A percentile compares a stretch with the other conserved stretches of the same genome.
Evolutionary conservation across 2,797 vertebrate species (phyloP).

Genomic region (Meriones psammophilus): DNA sequence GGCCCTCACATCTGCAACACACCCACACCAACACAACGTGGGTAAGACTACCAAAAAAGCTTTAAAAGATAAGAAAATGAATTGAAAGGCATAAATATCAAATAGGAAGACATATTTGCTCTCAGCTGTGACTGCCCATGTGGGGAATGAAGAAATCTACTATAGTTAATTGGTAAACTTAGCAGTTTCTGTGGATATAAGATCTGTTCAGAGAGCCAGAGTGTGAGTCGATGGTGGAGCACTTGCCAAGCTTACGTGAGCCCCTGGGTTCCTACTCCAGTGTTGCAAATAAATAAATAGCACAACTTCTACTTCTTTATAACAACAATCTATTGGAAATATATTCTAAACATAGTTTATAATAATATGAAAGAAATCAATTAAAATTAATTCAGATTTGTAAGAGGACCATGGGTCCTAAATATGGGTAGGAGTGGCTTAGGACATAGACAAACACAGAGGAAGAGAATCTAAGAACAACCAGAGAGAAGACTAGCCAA

Average conservation of each 20-base stretch:
- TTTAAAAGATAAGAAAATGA: background rate
- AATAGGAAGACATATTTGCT: background rate
- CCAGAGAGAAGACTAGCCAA: too few relatives aligned
- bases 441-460: too few relatives aligned
- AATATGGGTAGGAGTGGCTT: background rate
- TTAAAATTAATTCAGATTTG: background rate
- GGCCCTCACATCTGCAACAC: fast-evolving
- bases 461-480: too few relatives aligned
- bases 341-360: background rate
- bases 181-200: background rate
- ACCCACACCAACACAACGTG: background rate
- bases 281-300: background rate
- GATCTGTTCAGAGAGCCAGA: background rate
- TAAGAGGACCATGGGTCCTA: background rate
- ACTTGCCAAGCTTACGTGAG: background rate
- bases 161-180: background rate
- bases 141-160: background rate
- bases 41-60: background rate
- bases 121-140: background rate
- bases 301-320: background rate
- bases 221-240: background rate
- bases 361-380: background rate
- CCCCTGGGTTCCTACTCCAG: background rate
- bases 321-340: background rate
- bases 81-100: background rate